Conservation (phyloP, 2,888 invertebrate species). For the Pristionchus japonicus region DNA sequence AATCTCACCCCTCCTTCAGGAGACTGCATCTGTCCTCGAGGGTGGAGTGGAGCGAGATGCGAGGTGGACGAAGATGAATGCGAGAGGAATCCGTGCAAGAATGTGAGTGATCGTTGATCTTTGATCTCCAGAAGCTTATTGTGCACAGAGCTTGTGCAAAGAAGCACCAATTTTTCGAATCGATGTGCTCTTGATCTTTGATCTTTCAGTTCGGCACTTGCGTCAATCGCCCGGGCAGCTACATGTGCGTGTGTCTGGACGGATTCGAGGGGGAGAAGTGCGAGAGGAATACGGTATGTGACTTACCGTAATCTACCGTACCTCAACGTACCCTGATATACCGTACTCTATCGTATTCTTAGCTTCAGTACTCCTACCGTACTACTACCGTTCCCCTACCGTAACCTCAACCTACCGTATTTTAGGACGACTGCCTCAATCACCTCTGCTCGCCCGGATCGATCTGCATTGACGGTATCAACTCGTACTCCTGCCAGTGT, state of each 20-base stretch:
- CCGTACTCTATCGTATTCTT: too few species aligned
- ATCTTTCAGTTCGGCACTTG: slow-evolving; percentile 88
- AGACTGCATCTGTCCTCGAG: slow-evolving; percentile 89
- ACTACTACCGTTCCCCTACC: neutral
- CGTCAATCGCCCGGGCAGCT: slow-evolving; percentile 90
- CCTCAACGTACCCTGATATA: too few species aligned
- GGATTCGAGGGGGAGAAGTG: slow-evolving; percentile 95
- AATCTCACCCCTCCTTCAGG: slow-evolving; percentile 25
- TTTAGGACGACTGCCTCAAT: slow-evolving; percentile 89
- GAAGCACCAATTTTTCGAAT: too few species aligned
- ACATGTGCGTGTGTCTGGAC: slow-evolving; percentile 95
- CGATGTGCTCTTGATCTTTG: neutral
- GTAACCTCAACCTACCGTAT: too few species aligned
- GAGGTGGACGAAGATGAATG: slow-evolving; percentile 95
- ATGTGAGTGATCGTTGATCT: slow-evolving; percentile 54
- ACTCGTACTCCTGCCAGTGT: slow-evolving; percentile 94
- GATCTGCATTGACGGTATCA: slow-evolving; percentile 94
- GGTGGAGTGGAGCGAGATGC: slow-evolving; percentile 78
- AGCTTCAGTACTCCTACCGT: too few species aligned
- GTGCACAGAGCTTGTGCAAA: too few species aligned
- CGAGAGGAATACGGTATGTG: slow-evolving; percentile 81
- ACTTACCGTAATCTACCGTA: too few species aligned
- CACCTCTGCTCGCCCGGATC: slow-evolving; percentile 95
- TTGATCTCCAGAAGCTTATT: slow-evolving; percentile 8
- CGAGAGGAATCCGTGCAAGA: slow-evolving; percentile 82